A percentile compares a stretch with the other conserved stretches of the same genome.
Conservation (phyloP, 2,113 vertebrate species). For the Leptodactylus fuscus region DNA sequence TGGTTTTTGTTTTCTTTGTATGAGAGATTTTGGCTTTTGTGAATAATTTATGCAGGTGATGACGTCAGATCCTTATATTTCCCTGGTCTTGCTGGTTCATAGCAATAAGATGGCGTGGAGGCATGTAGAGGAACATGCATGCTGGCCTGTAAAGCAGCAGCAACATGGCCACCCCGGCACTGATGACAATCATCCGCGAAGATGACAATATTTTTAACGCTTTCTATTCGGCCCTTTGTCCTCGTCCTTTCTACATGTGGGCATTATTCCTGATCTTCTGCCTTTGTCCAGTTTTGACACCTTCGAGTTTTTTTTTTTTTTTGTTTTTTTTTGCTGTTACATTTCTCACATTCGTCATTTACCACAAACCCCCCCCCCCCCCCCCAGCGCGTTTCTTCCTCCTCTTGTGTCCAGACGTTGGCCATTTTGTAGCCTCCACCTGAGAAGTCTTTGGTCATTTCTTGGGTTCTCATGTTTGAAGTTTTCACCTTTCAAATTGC, state of each 20-base stretch:
- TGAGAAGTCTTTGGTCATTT: neutral
- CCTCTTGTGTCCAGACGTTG: neutral
- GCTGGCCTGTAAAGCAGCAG: neutral
- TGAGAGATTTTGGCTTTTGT: neutral
- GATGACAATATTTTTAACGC: constrained; percentile 9
- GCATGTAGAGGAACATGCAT: neutral
- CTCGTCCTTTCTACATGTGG: neutral
- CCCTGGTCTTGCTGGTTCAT: neutral
- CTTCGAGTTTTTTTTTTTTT: too few species aligned
- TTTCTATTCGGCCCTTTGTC: neutral
- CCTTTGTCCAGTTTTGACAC: neutral
- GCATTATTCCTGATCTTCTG: neutral
- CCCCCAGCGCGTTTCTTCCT: too few species aligned
- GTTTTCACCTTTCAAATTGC: neutral
- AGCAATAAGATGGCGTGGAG: constrained; percentile 35
- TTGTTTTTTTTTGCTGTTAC: too few species aligned
- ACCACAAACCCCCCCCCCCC: too few species aligned
- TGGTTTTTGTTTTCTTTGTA: neutral
- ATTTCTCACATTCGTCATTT: neutral
- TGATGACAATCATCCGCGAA: constrained; percentile 4
- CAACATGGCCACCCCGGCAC: neutral
- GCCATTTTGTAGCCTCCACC: neutral
- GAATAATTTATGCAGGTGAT: neutral
- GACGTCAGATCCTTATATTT: neutral
- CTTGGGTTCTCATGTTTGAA: neutral